Evolutionary conservation across 2,888 invertebrate species (phyloP).

Genomic region (Idaea aversata): DNA sequence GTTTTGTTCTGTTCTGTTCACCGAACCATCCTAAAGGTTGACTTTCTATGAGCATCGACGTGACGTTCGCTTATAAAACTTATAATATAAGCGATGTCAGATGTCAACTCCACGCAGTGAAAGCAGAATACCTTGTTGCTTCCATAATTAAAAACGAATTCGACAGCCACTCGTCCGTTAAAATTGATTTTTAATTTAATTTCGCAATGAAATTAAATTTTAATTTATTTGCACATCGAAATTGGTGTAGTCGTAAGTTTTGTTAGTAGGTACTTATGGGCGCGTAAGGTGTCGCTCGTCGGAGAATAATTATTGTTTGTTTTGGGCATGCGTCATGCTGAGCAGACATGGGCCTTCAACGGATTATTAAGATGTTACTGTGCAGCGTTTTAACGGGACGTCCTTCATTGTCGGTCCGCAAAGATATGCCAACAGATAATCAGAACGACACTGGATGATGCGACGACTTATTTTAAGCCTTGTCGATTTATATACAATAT

Average conservation of each 20-base stretch:
- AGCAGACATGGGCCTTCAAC: slow-evolving; percentile 65
- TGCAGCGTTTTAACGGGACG: slow-evolving; percentile 57
- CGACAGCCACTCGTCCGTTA: slow-evolving; percentile 26
- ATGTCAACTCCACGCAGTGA: slow-evolving; percentile 50
- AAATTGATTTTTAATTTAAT: slow-evolving; percentile 35
- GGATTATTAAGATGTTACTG: slow-evolving; percentile 73
- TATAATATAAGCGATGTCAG: slow-evolving; percentile 61
- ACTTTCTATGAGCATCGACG: slow-evolving; percentile 74
- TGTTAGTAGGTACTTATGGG: slow-evolving; percentile 47
- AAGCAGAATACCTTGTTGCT: slow-evolving; percentile 35
- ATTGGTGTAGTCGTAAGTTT: slow-evolving; percentile 51
- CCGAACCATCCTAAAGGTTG: slow-evolving; percentile 71
- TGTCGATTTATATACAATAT: slow-evolving; percentile 59
- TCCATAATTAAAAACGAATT: slow-evolving; percentile 26
- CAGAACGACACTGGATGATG: slow-evolving; percentile 49
- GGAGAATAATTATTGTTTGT: slow-evolving; percentile 69
- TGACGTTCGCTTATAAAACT: slow-evolving; percentile 66
- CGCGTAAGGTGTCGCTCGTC: slow-evolving; percentile 65
- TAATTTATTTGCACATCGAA: slow-evolving; percentile 46
- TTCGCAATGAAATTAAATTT: slow-evolving; percentile 35
- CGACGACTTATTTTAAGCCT: slow-evolving; percentile 72
- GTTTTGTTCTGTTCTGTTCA: slow-evolving; percentile 77
- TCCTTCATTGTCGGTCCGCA: slow-evolving; percentile 57
- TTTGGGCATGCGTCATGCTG: slow-evolving; percentile 69
- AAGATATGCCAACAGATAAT: slow-evolving; percentile 70